Evolutionary conservation across 2,113 vertebrate genomes (phyloP).

Genomic region (Nestor notabilis): DNA sequence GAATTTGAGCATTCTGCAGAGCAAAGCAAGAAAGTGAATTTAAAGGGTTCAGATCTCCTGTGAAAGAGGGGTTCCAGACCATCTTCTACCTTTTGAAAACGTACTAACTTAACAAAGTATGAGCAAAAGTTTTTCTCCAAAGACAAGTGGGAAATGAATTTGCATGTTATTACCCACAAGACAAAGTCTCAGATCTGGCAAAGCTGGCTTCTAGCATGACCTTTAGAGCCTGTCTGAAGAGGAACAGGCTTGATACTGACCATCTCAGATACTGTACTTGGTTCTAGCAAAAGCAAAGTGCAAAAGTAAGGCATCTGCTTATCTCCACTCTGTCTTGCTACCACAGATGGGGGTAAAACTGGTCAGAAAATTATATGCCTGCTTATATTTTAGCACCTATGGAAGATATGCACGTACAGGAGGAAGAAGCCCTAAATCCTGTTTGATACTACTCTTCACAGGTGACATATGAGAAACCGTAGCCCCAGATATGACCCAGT

Average conservation of each 20-base stretch:
- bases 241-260: not conserved
- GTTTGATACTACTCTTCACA: not conserved
- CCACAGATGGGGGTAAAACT: not conserved
- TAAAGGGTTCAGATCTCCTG: not conserved
- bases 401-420: rapidly evolving
- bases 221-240: not conserved
- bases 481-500: not conserved
- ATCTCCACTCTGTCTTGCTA: not conserved
- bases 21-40: not conserved
- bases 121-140: not conserved
- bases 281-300: not conserved
- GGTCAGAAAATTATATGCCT: not conserved
- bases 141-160: not conserved
- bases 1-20: not conserved
- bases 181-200: not conserved
- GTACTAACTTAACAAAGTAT: not conserved
- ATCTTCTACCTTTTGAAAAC: not conserved
- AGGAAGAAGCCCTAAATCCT: not conserved
- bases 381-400: not conserved
- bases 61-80: not conserved
- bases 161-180: not conserved
- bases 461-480: rapidly evolving
- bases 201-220: not conserved
- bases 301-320: not conserved
- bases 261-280: not conserved